Evolutionary conservation across 2,888 invertebrate genomes (phyloP).

Genomic region (Drosophila anomalata): DNA sequence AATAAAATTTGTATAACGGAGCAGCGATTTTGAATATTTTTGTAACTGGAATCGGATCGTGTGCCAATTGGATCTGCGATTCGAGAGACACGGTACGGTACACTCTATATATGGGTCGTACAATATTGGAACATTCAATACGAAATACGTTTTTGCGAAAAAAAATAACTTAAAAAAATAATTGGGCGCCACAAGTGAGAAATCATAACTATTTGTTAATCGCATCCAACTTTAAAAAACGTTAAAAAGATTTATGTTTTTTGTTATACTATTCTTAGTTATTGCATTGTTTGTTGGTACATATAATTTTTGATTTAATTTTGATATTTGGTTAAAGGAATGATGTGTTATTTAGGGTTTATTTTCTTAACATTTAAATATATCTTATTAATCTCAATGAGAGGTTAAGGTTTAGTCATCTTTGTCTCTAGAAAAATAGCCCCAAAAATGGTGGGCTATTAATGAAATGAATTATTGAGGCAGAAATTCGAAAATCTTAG

Average conservation of each 20-base stretch:
- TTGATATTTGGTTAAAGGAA: background rate
- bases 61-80: conserved; percentile 28
- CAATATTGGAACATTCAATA: conserved; percentile 31
- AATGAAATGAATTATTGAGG: background rate
- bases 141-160: conserved; percentile 40
- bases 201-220: conserved; percentile 17
- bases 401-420: background rate
- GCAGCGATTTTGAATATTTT: conserved; percentile 20
- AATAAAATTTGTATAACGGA: background rate
- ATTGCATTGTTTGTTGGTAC: conserved; percentile 39
- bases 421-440: background rate
- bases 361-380: background rate
- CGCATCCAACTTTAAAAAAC: conserved; percentile 28
- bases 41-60: conserved; percentile 36
- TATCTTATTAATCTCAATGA: background rate
- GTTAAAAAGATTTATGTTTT: conserved; percentile 1
- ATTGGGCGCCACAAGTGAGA: conserved; percentile 23
- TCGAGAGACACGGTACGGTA: conserved; percentile 61
- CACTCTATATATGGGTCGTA: conserved; percentile 68
- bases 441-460: background rate
- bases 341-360: background rate
- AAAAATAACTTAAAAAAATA: conserved; percentile 3
- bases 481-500: background rate
- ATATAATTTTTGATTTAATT: conserved; percentile 3
- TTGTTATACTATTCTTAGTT: background rate